Base-by-base conservation (phyloP, 1,140 invertebrate species). In the Euwallacea similis region DNA sequence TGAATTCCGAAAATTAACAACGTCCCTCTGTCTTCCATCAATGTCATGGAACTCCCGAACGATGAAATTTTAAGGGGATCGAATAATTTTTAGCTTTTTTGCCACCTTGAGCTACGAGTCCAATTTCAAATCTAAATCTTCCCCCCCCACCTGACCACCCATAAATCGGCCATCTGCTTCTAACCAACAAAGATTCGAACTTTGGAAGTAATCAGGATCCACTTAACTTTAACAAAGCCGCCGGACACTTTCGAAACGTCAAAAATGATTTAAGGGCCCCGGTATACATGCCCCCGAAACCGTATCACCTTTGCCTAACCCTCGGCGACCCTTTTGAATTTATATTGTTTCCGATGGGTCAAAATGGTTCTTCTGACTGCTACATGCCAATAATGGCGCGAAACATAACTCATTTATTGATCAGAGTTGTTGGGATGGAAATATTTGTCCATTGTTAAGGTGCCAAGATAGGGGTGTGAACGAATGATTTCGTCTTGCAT, bases 171-270 rank as follows among this genome's bases (percentile, higher is more conserved):
- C 73, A 74, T 74, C 73, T 74, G 73, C 61, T 71, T 64, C 21
- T 33, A 33, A 33, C 21, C 21, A 33, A 33, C 21, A 33, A 33
- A 33, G 21, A 33, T 33, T 56, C 53, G 61, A 61, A 74, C 66
- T 69, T 65, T 71, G 15, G 15, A 66, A 75, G 56, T 66, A 67
- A 75, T 73, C 73, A 75, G 71, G 69, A 74, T 74, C 73, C 73
- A 74, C 75, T 74, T 74, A 76, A 74, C 11, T 74, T 72, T 69
- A 67, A 76, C 75, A 76, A 76, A 73, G 65, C 55, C 47, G 61
- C 33, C 65, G 64, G 66, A 58, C 70, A 74, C 66, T 74, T 74
- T 69, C 59, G 69, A 67, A 53, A 65, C 65, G 73, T 74, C 73
- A 72, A 72, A 74, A 15, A 74, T 74, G 73, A 74, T 74, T 74